Evolutionary conservation across 2,888 invertebrate genomes (phyloP).

Genomic region (Orthosia gracilis): DNA sequence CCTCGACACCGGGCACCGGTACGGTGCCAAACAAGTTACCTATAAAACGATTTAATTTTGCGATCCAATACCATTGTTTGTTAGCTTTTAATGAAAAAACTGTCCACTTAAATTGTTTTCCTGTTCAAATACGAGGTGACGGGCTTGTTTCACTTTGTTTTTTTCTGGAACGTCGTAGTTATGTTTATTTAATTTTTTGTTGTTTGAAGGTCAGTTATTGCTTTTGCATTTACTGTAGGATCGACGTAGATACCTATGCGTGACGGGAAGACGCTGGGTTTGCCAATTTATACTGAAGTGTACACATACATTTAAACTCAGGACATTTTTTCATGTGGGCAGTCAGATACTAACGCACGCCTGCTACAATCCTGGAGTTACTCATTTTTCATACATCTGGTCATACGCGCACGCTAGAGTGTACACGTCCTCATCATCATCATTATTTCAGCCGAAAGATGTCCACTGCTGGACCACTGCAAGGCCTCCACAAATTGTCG

Average conservation of each 20-base stretch:
- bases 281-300: neutral
- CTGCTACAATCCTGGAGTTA: too few species aligned
- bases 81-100: slow-evolving; percentile 49
- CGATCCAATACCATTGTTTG: slow-evolving; percentile 42
- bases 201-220: neutral
- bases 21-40: slow-evolving; percentile 41
- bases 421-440: too few species aligned
- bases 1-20: neutral
- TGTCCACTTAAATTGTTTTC: slow-evolving; percentile 32
- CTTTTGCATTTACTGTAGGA: neutral
- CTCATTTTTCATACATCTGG: too few species aligned
- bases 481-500: too few species aligned
- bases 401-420: too few species aligned
- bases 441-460: too few species aligned
- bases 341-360: too few species aligned
- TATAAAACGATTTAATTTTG: slow-evolving; percentile 40
- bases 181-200: neutral
- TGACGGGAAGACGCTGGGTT: neutral
- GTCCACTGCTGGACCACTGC: too few species aligned
- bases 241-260: neutral
- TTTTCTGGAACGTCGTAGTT: neutral
- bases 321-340: too few species aligned
- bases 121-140: slow-evolving; percentile 33
- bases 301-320: too few species aligned
- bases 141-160: slow-evolving; percentile 22